Evolutionary conservation across 2,888 invertebrate genomes (phyloP), one percentile per base, ranked within the genome.

Genomic region (Lumbricus terrestris): DNA sequence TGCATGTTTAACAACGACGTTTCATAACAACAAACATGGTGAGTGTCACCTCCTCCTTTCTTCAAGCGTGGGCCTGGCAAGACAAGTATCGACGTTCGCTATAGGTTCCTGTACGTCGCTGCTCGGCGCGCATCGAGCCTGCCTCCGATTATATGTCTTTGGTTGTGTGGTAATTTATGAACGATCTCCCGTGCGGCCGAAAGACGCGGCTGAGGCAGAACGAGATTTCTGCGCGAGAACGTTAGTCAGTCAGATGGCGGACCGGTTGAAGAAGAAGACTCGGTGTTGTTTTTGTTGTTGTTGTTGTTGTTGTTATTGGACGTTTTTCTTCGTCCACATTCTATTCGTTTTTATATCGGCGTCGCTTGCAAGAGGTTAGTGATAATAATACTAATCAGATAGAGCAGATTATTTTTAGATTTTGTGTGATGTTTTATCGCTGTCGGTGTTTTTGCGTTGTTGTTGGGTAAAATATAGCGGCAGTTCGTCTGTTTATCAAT

Each of bases 201-300:
- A 34, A 40, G 47, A 69, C 69, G 69, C 69, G 69, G 29, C n/a
- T 6, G 1, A 69, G 69, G n/a, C 69, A 11, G n/a, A n/a, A 5
- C 69, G 69, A 69, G 69, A 5, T 29, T 69, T 69, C 13, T 35
- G 13, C 23, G 85, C 35, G 35, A 35, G 82, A n/a, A n/a, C n/a
- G n/a, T 82, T 8, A 37, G 85, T 35, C 35, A 85, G 37, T 85
- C 85, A 34, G 85, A 85, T 85, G 85, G 85, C 85, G 85, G 35
- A 85, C 85, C 35, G 20, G 34, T 37, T 23, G 85, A 85, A 85
- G 85, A 85, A 85, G 85, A 85, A 34, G n/a, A n/a, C n/a, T n/a
- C n/a, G n/a, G n/a, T n/a, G n/a, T n/a, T n/a, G n/a, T n/a, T n/a
- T n/a, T 15, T 34, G 83, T 83, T 18, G 83, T 34, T 37, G 85